These are phyloP conservation scores for Halcyon malimbica DNA, from an alignment of 2,113 vertebrate genomes.

Conservation along the genomic window DNA sequence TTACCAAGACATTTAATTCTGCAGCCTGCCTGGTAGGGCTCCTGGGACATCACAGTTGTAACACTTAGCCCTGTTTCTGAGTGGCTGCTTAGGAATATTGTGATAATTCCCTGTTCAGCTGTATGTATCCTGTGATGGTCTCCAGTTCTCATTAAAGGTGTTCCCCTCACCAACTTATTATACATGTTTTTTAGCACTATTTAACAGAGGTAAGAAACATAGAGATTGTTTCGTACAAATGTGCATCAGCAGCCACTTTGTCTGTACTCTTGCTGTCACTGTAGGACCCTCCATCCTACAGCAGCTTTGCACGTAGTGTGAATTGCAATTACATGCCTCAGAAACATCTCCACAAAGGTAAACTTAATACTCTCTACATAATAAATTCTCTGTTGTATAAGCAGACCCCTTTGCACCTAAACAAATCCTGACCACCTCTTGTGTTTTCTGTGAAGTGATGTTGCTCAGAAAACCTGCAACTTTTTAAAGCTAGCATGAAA, in stretches of 20 bases:
- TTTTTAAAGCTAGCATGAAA: slow-evolving; percentile 58
- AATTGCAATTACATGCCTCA: not conserved
- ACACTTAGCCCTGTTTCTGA: not conserved
- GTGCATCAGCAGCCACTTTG: not conserved
- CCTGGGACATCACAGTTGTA: not conserved
- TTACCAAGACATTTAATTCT: not conserved
- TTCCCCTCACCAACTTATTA: not conserved
- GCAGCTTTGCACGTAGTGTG: not conserved
- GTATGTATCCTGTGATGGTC: not conserved
- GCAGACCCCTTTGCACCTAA: not conserved
- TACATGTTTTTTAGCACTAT: not conserved
- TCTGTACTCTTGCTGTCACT: not conserved
- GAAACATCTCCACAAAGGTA: not conserved
- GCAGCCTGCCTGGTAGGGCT: not conserved
- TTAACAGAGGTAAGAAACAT: not conserved
- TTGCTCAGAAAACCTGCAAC: slow-evolving; percentile 1
- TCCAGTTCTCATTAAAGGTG: not conserved
- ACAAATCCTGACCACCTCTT: not conserved
- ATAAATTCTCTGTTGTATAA: not conserved
- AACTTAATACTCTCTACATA: not conserved
- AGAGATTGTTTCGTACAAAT: not conserved
- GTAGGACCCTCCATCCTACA: not conserved
- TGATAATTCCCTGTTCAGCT: not conserved
- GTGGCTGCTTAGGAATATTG: not conserved
- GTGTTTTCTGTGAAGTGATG: not conserved